phyloP scores from a whole-genome alignment of 2,888 invertebrate species.

The Agrilus mali region DNA sequence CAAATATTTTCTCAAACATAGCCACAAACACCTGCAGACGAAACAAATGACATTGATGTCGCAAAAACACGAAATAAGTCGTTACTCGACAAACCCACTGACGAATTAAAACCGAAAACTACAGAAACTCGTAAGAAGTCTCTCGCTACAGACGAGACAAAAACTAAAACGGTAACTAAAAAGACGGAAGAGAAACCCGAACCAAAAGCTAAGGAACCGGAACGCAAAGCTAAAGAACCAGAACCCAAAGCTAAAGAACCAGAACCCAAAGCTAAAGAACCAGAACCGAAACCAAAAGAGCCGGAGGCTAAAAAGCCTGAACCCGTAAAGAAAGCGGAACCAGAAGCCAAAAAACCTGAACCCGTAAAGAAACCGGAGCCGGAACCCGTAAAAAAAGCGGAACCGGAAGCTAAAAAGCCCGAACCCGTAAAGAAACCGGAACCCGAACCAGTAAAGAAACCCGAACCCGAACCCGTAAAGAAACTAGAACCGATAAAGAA shows the following conservation, averaged over 20 bases:
- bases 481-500: conserved; percentile 7
- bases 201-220: conserved; percentile 14
- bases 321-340: conserved; percentile 29
- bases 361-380: conserved; percentile 17
- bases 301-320: conserved; percentile 15
- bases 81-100: conserved; percentile 1
- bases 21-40: conserved; percentile 14
- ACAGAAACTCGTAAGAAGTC: too few relatives aligned
- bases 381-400: conserved; percentile 8
- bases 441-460: conserved; percentile 11
- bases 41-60: conserved; percentile 16
- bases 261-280: conserved; percentile 7
- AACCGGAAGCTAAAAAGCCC: too few relatives aligned
- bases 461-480: conserved; percentile 8
- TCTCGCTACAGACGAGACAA: not conserved
- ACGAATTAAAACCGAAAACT: not conserved
- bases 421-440: conserved; percentile 11
- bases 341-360: too few relatives aligned
- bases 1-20: conserved; percentile 7
- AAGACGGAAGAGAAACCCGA: conserved; percentile 23
- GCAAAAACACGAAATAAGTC: conserved; percentile 12
- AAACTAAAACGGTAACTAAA: not conserved
- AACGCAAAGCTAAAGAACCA: conserved; percentile 26
- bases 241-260: conserved; percentile 23
- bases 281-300: conserved; percentile 15